phyloP scores from a whole-genome alignment of 2,797 vertebrate genomes.

The Etheostoma perlongum region DNA sequence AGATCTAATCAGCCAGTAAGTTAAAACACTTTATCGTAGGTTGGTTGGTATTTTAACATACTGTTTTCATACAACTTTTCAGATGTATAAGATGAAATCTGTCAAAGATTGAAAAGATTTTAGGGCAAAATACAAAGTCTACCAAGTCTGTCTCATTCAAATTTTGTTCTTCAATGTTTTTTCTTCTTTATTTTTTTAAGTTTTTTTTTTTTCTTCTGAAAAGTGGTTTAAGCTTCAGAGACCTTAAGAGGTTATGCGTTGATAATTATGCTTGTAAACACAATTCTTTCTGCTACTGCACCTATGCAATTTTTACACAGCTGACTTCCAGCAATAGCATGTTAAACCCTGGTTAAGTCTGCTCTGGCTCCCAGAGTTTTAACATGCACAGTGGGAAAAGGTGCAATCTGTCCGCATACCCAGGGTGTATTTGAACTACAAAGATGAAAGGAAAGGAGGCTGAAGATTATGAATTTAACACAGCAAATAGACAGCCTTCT shows the following conservation, averaged over 20 bases:
- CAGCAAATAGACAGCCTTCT: constrained; percentile 22
- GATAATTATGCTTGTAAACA: constrained; percentile 78
- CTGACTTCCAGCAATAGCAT: constrained; percentile 67
- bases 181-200: constrained; percentile 34
- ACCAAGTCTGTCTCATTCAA: neutral
- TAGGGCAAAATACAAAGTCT: neutral
- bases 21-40: neutral
- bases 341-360: constrained; percentile 64
- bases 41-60: neutral
- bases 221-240: constrained; percentile 53
- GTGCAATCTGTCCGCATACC: constrained; percentile 49
- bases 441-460: constrained; percentile 44
- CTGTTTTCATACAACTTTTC: neutral
- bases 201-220: constrained; percentile 18
- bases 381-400: constrained; percentile 47
- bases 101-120: neutral
- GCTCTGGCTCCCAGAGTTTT: constrained; percentile 63
- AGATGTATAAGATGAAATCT: neutral
- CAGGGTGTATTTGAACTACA: constrained; percentile 25
- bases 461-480: constrained; percentile 29
- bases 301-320: constrained; percentile 75
- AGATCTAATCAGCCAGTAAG: neutral
- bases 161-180: constrained; percentile 7
- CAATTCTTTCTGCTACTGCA: constrained; percentile 60
- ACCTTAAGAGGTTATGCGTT: constrained; percentile 50